Conservation (phyloP, 2,113 vertebrate species). For the Bubo scandiacus region DNA sequence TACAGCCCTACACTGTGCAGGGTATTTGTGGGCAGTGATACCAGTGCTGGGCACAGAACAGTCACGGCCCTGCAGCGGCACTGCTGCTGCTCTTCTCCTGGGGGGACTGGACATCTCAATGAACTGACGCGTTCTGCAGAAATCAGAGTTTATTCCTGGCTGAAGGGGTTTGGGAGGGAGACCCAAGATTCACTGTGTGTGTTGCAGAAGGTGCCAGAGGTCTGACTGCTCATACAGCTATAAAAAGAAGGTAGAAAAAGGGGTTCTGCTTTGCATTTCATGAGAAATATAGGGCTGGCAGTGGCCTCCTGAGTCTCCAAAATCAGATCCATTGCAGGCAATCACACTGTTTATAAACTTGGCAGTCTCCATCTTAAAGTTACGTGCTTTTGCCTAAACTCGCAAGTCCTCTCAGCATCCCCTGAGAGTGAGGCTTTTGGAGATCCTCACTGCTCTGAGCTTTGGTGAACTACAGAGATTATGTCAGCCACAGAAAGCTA, state of each 20-base stretch:
- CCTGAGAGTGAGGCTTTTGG: background rate
- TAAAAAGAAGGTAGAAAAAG: background rate
- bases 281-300: background rate
- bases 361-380: background rate
- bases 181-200: background rate
- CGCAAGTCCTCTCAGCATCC: background rate
- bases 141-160: background rate
- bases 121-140: background rate
- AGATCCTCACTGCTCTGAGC: background rate
- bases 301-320: background rate
- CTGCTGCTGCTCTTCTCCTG: background rate
- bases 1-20: background rate
- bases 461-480: background rate
- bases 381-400: background rate
- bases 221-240: background rate
- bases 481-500: background rate
- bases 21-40: background rate
- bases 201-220: background rate
- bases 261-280: background rate
- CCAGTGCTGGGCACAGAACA: accelerated
- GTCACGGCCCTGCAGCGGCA: background rate
- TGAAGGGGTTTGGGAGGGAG: background rate
- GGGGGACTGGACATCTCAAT: background rate
- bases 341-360: accelerated
- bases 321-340: background rate